phyloP scores from a whole-genome alignment of 2,888 invertebrate species.

The Ernsta delagoae region DNA sequence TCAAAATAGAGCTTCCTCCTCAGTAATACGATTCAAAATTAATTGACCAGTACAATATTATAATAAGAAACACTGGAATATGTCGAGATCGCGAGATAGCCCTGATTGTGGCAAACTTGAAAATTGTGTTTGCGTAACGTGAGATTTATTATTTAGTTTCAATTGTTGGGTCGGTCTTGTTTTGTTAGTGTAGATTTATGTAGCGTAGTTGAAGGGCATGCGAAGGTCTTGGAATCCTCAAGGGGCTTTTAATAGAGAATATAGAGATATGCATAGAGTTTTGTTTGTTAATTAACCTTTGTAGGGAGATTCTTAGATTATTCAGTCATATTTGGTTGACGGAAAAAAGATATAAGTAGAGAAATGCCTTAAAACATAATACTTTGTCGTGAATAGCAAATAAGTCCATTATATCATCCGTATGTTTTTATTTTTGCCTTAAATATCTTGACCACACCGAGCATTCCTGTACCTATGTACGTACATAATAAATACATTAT shows the following conservation, averaged over 20 bases:
- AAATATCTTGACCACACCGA: too few relatives aligned
- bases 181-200: conserved; percentile 27
- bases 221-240: conserved; percentile 10
- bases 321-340: background rate
- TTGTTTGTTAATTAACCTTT: conserved; percentile 1
- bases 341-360: background rate
- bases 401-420: too few relatives aligned
- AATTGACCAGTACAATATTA: conserved; percentile 41
- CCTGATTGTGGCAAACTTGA: conserved; percentile 67
- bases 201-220: background rate
- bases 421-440: too few relatives aligned
- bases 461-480: too few relatives aligned
- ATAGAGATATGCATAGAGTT: background rate
- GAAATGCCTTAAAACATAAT: too few relatives aligned
- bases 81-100: conserved; percentile 63
- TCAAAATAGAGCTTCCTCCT: conserved; percentile 44
- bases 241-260: background rate
- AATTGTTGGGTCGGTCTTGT: conserved; percentile 35
- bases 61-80: conserved; percentile 61
- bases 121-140: conserved; percentile 62
- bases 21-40: conserved; percentile 36
- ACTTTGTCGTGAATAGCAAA: too few relatives aligned
- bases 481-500: too few relatives aligned
- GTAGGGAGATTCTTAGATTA: background rate
- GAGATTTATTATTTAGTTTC: conserved; percentile 59